A percentile compares a stretch with the other conserved stretches of the same genome.
phyloP scores from a whole-genome alignment of 2,113 vertebrate species.

The Speoplatyrhinus poulsoni region DNA sequence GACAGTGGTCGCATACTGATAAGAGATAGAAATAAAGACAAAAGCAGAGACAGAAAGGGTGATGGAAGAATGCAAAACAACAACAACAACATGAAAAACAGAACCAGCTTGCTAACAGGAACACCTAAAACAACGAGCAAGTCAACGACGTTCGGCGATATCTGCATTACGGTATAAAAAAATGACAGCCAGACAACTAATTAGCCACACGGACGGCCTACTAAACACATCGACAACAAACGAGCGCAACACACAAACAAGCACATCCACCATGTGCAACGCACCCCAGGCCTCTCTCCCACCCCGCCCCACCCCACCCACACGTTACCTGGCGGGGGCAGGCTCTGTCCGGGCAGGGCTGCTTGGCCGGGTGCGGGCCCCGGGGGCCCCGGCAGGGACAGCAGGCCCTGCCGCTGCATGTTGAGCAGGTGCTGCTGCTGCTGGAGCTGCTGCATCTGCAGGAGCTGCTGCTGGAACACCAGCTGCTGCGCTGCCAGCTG shows the following conservation, averaged over 20 bases:
- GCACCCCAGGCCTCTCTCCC: neutral
- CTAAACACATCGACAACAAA: no score
- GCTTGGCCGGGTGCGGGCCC: slow-evolving; percentile 89
- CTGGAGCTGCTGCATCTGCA: slow-evolving; percentile 99
- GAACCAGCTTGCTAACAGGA: no score
- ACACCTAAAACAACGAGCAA: no score
- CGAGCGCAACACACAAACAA: no score
- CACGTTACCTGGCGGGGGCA: slow-evolving; percentile 87
- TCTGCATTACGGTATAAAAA: no score
- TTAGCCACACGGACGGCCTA: no score
- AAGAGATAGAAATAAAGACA: slow-evolving; percentile 31
- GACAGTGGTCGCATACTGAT: slow-evolving; percentile 50
- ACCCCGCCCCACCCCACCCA: neutral
- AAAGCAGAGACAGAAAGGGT: neutral
- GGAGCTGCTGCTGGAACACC: slow-evolving; percentile 99
- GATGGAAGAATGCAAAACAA: no score
- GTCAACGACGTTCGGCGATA: no score
- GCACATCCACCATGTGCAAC: neutral
- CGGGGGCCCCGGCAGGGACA: slow-evolving; percentile 84
- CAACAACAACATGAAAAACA: no score
- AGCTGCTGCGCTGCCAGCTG: slow-evolving; percentile 99
- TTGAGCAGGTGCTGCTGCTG: slow-evolving; percentile 99
- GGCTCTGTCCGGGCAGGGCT: slow-evolving; percentile 92
- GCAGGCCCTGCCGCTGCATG: slow-evolving; percentile 99
- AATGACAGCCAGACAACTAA: no score